Base-by-base conservation (phyloP, 2,888 invertebrate genomes). In the Brachyopa scutellaris region DNA sequence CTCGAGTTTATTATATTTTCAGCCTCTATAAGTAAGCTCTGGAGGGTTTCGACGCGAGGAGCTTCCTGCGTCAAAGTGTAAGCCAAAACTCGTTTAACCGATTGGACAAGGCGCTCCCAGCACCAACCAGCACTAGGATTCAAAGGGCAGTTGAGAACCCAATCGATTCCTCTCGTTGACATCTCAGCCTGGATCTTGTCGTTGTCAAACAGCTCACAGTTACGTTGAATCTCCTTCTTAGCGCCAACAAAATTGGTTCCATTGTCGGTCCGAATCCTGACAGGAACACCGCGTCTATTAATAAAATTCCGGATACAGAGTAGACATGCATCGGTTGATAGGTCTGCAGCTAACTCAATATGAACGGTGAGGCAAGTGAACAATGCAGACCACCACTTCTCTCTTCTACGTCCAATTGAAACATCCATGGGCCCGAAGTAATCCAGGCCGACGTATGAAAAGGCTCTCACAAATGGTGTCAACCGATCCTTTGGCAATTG, bases 41-140 rank as follows among this genome's bases (percentile, higher is more conserved):
- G n/a, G n/a, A n/a, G n/a, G n/a, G n/a, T n/a, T n/a, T n/a, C n/a
- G n/a, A n/a, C n/a, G n/a, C n/a, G n/a, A n/a, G n/a, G n/a, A 45
- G 26, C 47, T 13, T 47, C 47, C 15, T 26, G 7, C 7, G n/a
- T 26, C 4, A 23, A 13, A 2, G 45, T 45, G 2, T 40, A 9
- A 4, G n/a, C n/a, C 13, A 26, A 13, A 7, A 47, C 17, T 11
- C 19, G 23, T 49, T 80, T 84, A 0, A 84, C 76, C 1, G 73
- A 83, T 26, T 64, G 84, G 0, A 85, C 70, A 0, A 85, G 15
- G 13, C 77, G 26, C n/a, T 84, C 80, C 86, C 86, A 86, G 17
- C 77, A 61, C 0, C 85, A 86, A 3, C 85, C 85, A 53, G 80
- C 84, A 11, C 55, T 40, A 1, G 84, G 85, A 15, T 80, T 38